phyloP scores from a whole-genome alignment of 2,888 invertebrate species.

The Ferrisia virgata region DNA sequence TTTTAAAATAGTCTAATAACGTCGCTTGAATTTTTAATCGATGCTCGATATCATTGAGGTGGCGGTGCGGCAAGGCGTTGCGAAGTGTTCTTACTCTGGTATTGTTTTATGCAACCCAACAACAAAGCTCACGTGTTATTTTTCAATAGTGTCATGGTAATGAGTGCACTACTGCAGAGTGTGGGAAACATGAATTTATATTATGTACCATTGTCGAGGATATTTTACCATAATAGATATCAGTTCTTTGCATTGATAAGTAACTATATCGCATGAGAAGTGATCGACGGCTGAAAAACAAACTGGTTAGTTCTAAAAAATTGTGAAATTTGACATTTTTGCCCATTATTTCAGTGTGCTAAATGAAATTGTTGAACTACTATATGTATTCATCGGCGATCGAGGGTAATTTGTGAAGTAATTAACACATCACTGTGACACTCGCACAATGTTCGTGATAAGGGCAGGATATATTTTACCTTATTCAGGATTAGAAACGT shows the following conservation, averaged over 20 bases:
- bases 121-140: neutral
- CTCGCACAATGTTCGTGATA: too few relatives aligned
- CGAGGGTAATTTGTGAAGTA: too few relatives aligned
- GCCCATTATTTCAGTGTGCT: too few relatives aligned
- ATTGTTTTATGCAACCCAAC: neutral
- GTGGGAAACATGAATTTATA: neutral
- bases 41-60: neutral
- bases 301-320: too few relatives aligned
- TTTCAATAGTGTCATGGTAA: neutral
- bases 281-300: too few relatives aligned
- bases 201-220: neutral
- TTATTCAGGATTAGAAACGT: too few relatives aligned
- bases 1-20: slow-evolving; percentile 10
- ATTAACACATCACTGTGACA: too few relatives aligned
- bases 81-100: neutral
- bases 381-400: too few relatives aligned
- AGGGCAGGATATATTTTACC: too few relatives aligned
- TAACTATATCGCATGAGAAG: neutral
- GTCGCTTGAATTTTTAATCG: slow-evolving; percentile 12
- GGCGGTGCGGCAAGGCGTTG: neutral
- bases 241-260: neutral
- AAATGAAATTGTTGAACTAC: too few relatives aligned
- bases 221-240: neutral
- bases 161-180: neutral
- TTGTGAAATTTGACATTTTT: neutral